Evolutionary conservation across 1,140 invertebrate genomes (phyloP), one percentile per base, ranked within the genome.

Genomic region (Rhagoletis pomonella): DNA sequence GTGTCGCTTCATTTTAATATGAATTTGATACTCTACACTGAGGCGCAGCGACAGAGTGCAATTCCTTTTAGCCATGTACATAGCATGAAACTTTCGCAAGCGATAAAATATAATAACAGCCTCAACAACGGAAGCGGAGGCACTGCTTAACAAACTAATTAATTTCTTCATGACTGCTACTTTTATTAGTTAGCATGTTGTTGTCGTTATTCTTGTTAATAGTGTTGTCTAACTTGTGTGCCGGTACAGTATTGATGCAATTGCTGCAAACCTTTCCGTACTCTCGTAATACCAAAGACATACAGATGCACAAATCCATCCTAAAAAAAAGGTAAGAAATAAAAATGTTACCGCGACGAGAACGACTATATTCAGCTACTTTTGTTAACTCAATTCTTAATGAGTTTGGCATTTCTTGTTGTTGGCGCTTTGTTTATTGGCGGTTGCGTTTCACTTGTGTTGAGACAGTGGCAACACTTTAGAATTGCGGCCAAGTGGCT

Each of bases 81-180:
- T 1, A 2, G 44, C 9, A 17, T 47, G 9, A 81, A 81, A 81
- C 5, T 81, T 81, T 81, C 6, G 42, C 7, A 81, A 81, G n/a
- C 64, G 60, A 12, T n/a, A n/a, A 62, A 55, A 55, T 55, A 55
- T 29, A 55, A 55, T 55, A 55, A 69, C 67, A 39, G 64, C 7
- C 64, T 17, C 67, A 44, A 14, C 64, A 67, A 19, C 73, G 42
- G 42, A 4, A 81, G 47, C 73, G 6, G 47, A 4, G n/a, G 2
- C 12, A 14, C 73, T 81, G 73, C 44, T 81, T 81, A 81, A 81
- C 73, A 81, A 81, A 81, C 73, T 81, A 81, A 81, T 81, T 81
- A 81, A 81, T 81, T 81, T 55, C 73, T 50, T 81, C 73, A 81
- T 81, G 73, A 81, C 47, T 81, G 73, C 47, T 81, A 81, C 73